Conservation (phyloP, 1,140 invertebrate species). For the Antheraea pernyi region DNA sequence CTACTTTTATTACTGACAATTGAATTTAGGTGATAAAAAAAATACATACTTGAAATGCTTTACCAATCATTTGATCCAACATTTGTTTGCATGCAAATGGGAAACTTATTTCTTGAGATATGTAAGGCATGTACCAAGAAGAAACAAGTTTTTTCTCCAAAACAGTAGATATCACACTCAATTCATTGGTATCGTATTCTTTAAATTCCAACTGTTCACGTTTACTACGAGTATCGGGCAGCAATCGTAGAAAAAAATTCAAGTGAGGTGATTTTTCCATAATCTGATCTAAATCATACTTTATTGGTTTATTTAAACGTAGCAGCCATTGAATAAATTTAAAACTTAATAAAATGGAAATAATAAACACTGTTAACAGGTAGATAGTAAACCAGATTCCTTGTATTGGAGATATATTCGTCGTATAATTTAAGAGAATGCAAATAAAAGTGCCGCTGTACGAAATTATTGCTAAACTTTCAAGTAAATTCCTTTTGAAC, state of each 20-base stretch:
- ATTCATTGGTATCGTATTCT: slow-evolving; percentile 68
- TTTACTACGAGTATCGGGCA: slow-evolving; percentile 38
- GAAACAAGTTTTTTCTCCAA: slow-evolving; percentile 71
- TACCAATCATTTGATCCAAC: slow-evolving; percentile 74
- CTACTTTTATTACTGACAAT: no score
- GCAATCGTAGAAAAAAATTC: slow-evolving; percentile 32
- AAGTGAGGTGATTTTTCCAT: slow-evolving; percentile 49
- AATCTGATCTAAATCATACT: slow-evolving; percentile 51
- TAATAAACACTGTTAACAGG: slow-evolving; percentile 50
- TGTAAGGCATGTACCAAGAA: slow-evolving; percentile 72
- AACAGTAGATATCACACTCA: slow-evolving; percentile 69
- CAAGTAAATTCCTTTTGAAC: slow-evolving; percentile 59
- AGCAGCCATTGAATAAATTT: slow-evolving; percentile 69
- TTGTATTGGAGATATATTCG: slow-evolving; percentile 59
- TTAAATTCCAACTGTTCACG: slow-evolving; percentile 29
- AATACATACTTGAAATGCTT: slow-evolving; percentile 63
- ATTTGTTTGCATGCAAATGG: slow-evolving; percentile 77
- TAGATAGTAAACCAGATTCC: slow-evolving; percentile 67
- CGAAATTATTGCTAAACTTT: slow-evolving; percentile 48
- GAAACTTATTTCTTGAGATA: slow-evolving; percentile 75
- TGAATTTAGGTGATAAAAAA: not conserved
- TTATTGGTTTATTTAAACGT: slow-evolving; percentile 63
- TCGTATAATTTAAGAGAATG: slow-evolving; percentile 51
- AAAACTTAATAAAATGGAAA: slow-evolving; percentile 60
- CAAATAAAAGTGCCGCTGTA: slow-evolving; percentile 46